Base-by-base conservation (phyloP, 2,888 invertebrate genomes). In the Lutraria lutraria region DNA sequence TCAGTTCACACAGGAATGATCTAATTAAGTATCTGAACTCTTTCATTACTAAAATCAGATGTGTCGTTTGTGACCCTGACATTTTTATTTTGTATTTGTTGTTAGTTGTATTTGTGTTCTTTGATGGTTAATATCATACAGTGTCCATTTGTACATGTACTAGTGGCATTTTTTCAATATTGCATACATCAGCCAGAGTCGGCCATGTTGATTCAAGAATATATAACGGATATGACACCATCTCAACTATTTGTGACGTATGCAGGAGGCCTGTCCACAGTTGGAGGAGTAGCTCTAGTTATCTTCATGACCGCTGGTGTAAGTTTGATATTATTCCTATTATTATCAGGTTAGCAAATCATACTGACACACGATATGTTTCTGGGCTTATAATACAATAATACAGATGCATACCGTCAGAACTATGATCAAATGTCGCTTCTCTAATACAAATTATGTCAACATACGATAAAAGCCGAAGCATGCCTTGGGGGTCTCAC, bases 231-330 rank as follows among this genome's bases (percentile, higher is more conserved):
- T 16, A 88, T 92, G 83, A 88, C 88, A 56, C 87, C 91, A 56
- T 92, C 92, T n/a, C 83, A 92, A 34, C 81, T 92, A 34, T 92
- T 92, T 82, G 87, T 88, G 53, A 88, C 91, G 13, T 88, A 88
- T 68, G 89, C 90, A 15, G 88, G 88, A n/a, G 91, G 88, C 1
- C 53, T 91, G 16, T 85, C 91, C 0, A 90, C 91, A 0, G 89
- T 92, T 8, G 90, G 93, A 0, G 94, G 94, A 19, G 85, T 87
- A 8, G 81, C 92, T 0, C 85, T 94, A 4, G 90, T 92, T 1
- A 83, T 93, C 21, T 93, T 93, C 68, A 90, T 92, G 82, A 56
- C 86, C 0, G 90, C 90, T 79, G 93, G 93, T 83, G 94, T 94
- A 88, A 86, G 91, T 34, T 4, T 43, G 8, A 43, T 43, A 43